These are phyloP conservation scores for Onchidella celtica DNA, from an alignment of 2,888 invertebrate species.

Conservation along the genomic window DNA sequence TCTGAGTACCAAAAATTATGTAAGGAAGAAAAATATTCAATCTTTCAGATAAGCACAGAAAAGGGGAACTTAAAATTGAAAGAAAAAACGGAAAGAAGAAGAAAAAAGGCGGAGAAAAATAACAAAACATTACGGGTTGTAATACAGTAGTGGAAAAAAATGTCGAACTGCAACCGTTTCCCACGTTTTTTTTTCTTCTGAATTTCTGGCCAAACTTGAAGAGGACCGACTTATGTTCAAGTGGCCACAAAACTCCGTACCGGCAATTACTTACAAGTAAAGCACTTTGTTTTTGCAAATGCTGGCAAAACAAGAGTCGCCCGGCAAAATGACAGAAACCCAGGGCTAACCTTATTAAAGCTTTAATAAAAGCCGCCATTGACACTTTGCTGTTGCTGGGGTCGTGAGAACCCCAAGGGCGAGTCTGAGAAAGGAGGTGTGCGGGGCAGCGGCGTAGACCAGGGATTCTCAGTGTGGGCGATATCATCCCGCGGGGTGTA, in stretches of 20 bases:
- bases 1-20: no score
- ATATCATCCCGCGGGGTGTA: no score
- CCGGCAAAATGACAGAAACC: neutral
- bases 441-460: neutral
- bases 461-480: neutral
- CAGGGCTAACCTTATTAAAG: neutral
- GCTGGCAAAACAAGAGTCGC: neutral
- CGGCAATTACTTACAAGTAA: conserved; percentile 7
- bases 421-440: neutral
- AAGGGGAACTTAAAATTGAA: no score
- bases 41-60: no score
- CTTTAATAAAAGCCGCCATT: neutral
- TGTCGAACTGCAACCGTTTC: no score
- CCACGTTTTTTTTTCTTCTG: no score
- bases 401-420: conserved; percentile 9
- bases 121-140: no score
- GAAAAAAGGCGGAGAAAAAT: no score
- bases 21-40: no score
- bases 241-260: conserved; percentile 24
- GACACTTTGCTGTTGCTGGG: neutral
- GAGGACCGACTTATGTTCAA: conserved; percentile 34
- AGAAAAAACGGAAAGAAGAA: no score
- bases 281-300: conserved; percentile 29
- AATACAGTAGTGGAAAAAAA: no score
- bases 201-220: no score